Percentiles rank a stretch among this genome's conserved stretches.
Conservation (phyloP, 2,113 vertebrate species). For the Psettodes erumei region DNA sequence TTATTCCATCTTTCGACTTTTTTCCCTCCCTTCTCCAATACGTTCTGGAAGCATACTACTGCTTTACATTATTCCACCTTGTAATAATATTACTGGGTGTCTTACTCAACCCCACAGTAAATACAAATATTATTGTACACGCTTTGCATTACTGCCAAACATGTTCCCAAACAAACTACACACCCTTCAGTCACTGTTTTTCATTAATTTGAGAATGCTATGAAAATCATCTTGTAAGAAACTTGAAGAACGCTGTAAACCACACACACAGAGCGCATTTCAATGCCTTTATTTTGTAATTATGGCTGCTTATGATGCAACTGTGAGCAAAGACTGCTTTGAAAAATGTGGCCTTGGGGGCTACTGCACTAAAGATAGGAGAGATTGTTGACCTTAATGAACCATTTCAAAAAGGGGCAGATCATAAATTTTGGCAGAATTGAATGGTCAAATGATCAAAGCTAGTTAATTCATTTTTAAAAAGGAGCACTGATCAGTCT, state of each 20-base stretch:
- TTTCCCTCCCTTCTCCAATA: background rate
- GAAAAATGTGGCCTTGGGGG: background rate
- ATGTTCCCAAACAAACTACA: background rate
- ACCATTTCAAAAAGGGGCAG: background rate
- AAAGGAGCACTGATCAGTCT: no score
- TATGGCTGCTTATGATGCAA: conserved; percentile 4
- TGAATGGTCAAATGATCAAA: no score
- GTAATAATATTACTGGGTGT: background rate
- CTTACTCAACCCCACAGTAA: background rate
- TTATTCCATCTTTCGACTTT: background rate
- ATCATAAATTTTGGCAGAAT: background rate
- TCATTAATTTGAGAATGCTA: background rate
- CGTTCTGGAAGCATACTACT: background rate
- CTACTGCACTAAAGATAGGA: background rate
- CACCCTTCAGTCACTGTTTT: background rate
- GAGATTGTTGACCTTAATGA: background rate
- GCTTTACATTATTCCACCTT: conserved; percentile 1
- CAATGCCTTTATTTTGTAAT: background rate
- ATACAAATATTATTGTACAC: background rate
- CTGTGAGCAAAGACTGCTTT: background rate
- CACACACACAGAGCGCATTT: background rate
- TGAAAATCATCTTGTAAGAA: background rate
- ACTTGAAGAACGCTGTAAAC: background rate
- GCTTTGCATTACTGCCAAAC: background rate
- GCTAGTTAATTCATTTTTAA: no score